phyloP scores from a whole-genome alignment of 2,888 invertebrate genomes.

The Caenorhabditis panamensis region DNA sequence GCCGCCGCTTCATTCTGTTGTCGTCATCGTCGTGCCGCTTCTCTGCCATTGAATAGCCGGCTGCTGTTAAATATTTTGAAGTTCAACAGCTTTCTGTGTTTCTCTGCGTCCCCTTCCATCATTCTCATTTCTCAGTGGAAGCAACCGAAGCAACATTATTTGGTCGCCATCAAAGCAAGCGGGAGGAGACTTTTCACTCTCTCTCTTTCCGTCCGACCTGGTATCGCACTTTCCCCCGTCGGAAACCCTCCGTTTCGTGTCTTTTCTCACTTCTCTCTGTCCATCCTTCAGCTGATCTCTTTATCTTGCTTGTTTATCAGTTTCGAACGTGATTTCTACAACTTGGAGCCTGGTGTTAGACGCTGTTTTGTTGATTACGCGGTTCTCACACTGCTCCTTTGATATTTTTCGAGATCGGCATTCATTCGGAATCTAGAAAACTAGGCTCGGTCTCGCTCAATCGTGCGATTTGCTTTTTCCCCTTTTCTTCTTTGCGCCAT shows the following conservation, averaged over 20 bases:
- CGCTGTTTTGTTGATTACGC: background rate
- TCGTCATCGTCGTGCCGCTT: too few relatives aligned
- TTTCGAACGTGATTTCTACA: too few relatives aligned
- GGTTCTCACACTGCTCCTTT: background rate
- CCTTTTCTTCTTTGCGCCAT: background rate
- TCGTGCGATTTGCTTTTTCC: background rate
- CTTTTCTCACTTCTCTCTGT: background rate
- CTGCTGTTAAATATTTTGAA: too few relatives aligned
- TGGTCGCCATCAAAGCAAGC: background rate
- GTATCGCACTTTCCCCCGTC: conserved; percentile 4
- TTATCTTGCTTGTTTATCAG: background rate
- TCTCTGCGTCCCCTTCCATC: conserved; percentile 11
- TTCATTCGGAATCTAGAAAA: too few relatives aligned
- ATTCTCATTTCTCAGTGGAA: background rate
- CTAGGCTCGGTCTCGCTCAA: conserved; percentile 1
- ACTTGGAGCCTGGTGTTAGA: too few relatives aligned
- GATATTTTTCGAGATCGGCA: background rate
- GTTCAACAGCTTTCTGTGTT: background rate
- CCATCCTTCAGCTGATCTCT: background rate
- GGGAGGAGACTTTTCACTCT: background rate
- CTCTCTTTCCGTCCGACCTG: background rate
- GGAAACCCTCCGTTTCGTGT: too few relatives aligned
- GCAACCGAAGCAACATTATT: conserved; percentile 18
- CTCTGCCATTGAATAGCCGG: background rate
- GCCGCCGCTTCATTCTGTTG: too few relatives aligned